Conservation (phyloP, 2,888 invertebrate species). For the Drosophila dives region DNA sequence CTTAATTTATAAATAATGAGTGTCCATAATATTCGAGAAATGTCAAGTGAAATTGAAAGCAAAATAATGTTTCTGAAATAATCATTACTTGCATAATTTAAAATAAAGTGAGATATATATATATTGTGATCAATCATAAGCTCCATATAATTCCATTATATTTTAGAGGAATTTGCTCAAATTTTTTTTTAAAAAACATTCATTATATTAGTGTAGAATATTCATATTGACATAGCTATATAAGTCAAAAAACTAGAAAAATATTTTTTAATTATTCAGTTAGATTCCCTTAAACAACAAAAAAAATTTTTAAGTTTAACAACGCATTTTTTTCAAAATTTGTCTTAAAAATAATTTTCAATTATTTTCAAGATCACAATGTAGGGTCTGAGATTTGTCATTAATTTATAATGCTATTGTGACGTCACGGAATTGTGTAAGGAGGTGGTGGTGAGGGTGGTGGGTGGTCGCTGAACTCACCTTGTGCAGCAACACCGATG, state of each 20-base stretch:
- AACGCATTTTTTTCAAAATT: background rate
- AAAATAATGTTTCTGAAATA: background rate
- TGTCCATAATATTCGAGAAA: background rate
- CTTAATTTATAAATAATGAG: background rate
- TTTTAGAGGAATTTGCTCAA: background rate
- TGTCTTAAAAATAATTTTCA: background rate
- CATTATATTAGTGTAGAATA: background rate
- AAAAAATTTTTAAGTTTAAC: background rate
- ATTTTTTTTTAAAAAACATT: background rate
- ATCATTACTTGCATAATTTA: background rate
- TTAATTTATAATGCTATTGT: background rate
- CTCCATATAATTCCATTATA: background rate
- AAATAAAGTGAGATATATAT: background rate
- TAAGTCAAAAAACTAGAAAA: background rate
- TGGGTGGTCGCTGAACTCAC: slow-evolving; percentile 67
- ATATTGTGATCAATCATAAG: background rate
- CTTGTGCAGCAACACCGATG: slow-evolving; percentile 85
- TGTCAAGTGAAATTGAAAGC: background rate
- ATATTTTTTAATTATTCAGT: background rate
- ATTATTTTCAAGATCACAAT: background rate
- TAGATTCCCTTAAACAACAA: background rate
- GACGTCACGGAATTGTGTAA: too few species aligned
- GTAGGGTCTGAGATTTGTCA: too few species aligned
- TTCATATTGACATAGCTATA: background rate
- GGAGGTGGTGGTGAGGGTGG: too few species aligned